Base-by-base conservation (phyloP, 2,888 invertebrate genomes). In the Phyllotreta cruciferae region DNA sequence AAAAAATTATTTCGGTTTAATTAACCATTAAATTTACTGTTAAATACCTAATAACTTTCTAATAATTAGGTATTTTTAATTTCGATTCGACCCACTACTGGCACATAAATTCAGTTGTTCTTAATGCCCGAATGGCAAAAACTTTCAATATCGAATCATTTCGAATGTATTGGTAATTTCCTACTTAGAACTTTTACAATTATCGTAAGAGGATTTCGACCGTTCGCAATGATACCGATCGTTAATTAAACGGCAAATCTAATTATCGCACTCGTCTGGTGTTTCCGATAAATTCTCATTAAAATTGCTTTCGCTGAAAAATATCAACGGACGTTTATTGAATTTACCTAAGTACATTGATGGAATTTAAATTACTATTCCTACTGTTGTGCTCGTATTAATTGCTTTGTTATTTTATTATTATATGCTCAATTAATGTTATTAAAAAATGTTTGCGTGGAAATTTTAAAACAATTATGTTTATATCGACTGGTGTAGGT, bases 181-280 rank as follows among this genome's bases (percentile, higher is more conserved):
- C 53, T 53, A 53, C 13, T 35, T 34, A 49, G 35, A 8, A 49
- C 35, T 53, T 53, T 53, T 53, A 14, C 35, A 53, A 53, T 53
- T 53, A 53, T 53, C 38, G 6, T 13, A 53, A 53, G 53, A 38
- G 53, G 53, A 53, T 53, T 53, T 53, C n/a, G 14, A 53, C 9
- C 39, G 7, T 39, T 53, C 39, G 53, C 11, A 38, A 38, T 39
- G 39, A 53, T 53, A 38, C 39, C 6, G 11, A 49, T 49, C 49
- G 49, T 35, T 49, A 49, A 49, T 49, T 49, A 49, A 49, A 49
- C 49, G 36, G 8, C 35, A 49, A 11, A 49, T 49, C 35, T 49
- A 49, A 49, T 49, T 49, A 49, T 49, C 35, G 35, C 49, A 35
- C 49, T 34, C 9, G 35, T 49, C 49, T 49, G 35, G 49, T 35